Base-by-base conservation (phyloP, 37 sponge, comb jelly and placozoan genomes). In the Spongia lamella region DNA sequence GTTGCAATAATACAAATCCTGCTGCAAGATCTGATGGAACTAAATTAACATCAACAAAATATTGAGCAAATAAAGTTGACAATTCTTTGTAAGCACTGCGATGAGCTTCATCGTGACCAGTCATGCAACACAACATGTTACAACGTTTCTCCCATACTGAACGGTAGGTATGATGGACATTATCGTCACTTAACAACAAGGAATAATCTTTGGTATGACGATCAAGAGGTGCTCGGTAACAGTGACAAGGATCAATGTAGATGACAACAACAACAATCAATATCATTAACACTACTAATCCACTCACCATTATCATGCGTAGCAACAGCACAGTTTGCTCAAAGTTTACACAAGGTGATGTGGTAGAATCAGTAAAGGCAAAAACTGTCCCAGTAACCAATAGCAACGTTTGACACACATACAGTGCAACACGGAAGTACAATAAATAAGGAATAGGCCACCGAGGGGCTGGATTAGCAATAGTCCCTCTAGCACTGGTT, bases 21-120 rank as follows among this genome's bases (percentile, higher is more conserved):
- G 91, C 95, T 0, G 83, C 88, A 36, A 94, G 79, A 68, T 94
- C 95, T 16, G 95, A 90, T 40, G 83, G 68, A 1, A 94, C 91
- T 24, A 84, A 78, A 80, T 90, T 86, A 14, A 75, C 59, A 32
- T 94, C 95, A 53, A 72, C 73, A 55, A 94, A 87, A 35, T 81
- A 22, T 33, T 76, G 81, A 43, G 81, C 80, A 62, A 92, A 88
- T 25, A 92, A 61, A 22, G 79, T 61, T 0, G 93, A 88, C 25
- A 92, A 62, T 61, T 87, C 93, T 15, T 55, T 70, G 65, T 88
- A 92, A 2, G 85, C 89, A 15, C 37, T 22, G 17, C 77, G 89
- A 69, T 92, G 93, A 1, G 56, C 70, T 16, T 84, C 84, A 30
- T 88, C 82, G 11, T 75, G 70, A 3, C 81, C 77, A 7, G 75